phyloP scores from a whole-genome alignment of 2,888 invertebrate species.

The Theretra japonica region DNA sequence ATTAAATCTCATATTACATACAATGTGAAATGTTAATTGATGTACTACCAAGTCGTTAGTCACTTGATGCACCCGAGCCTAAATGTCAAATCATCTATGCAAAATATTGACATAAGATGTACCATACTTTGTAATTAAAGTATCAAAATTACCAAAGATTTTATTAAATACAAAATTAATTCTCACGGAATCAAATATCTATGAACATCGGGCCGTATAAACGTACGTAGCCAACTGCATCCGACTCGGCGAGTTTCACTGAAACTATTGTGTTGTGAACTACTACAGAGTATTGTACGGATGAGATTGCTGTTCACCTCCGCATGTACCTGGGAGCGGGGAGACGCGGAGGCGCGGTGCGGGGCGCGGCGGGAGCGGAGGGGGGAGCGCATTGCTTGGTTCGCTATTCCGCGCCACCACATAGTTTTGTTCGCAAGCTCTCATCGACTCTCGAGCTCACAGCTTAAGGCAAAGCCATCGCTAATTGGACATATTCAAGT shows the following conservation, averaged over 20 bases:
- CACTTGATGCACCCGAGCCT: too few relatives aligned
- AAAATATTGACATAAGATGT: too few relatives aligned
- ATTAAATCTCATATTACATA: too few relatives aligned
- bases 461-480: slow-evolving; percentile 67
- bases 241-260: slow-evolving; percentile 50
- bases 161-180: not conserved
- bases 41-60: too few relatives aligned
- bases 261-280: slow-evolving; percentile 62
- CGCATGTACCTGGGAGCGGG: slow-evolving; percentile 59
- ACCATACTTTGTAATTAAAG: too few relatives aligned
- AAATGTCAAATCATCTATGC: too few relatives aligned
- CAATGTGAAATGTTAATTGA: too few relatives aligned
- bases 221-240: slow-evolving; percentile 35
- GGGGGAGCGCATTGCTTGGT: slow-evolving; percentile 62
- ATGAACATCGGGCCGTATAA: slow-evolving; percentile 24
- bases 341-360: slow-evolving; percentile 38
- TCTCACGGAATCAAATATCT: slow-evolving; percentile 33
- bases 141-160: not conserved
- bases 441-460: slow-evolving; percentile 65
- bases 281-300: slow-evolving; percentile 61
- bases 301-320: slow-evolving; percentile 73
- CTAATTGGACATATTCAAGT: slow-evolving; percentile 73
- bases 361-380: slow-evolving; percentile 38
- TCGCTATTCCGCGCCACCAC: slow-evolving; percentile 70
- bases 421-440: slow-evolving; percentile 79